phyloP scores from a whole-genome alignment of 1,140 invertebrate species.

The Choristoneura fumiferana region DNA sequence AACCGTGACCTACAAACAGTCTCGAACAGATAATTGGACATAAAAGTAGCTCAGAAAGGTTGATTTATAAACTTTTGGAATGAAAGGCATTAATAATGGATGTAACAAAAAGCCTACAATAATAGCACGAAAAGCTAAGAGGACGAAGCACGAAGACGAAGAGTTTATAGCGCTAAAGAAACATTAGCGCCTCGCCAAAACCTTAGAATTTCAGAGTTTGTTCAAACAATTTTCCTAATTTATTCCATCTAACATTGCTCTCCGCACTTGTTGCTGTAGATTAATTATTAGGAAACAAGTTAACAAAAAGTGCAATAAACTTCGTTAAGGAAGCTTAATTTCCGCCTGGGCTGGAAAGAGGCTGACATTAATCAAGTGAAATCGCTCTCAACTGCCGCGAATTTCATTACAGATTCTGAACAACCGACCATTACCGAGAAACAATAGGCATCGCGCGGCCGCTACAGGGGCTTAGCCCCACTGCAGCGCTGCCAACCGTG shows the following conservation, averaged over 20 bases:
- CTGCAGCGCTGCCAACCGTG: background rate
- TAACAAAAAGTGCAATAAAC: slow-evolving; percentile 68
- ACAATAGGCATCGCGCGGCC: slow-evolving; percentile 1
- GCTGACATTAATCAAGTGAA: slow-evolving; percentile 59
- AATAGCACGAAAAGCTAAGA: slow-evolving; percentile 33
- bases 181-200: slow-evolving; percentile 37
- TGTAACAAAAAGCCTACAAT: slow-evolving; percentile 26
- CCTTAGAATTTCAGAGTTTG: slow-evolving; percentile 6
- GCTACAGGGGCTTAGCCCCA: background rate
- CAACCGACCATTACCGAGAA: slow-evolving; percentile 29
- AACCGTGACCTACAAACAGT: slow-evolving; percentile 9
- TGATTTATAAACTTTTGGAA: slow-evolving; percentile 44
- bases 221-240: slow-evolving; percentile 25
- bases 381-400: slow-evolving; percentile 44
- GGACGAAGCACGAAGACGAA: too few species aligned
- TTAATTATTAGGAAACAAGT: slow-evolving; percentile 58
- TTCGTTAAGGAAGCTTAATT: slow-evolving; percentile 64
- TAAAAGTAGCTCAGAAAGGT: slow-evolving; percentile 38
- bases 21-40: slow-evolving; percentile 24
- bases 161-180: slow-evolving; percentile 41
- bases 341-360: slow-evolving; percentile 44
- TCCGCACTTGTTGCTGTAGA: slow-evolving; percentile 60
- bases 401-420: slow-evolving; percentile 52
- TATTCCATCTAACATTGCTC: slow-evolving; percentile 21
- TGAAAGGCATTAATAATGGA: slow-evolving; percentile 21